Evolutionary conservation across 2,797 vertebrate genomes (phyloP), one percentile per base, ranked within the genome.

Genomic region (Intellagama lesueurii): DNA sequence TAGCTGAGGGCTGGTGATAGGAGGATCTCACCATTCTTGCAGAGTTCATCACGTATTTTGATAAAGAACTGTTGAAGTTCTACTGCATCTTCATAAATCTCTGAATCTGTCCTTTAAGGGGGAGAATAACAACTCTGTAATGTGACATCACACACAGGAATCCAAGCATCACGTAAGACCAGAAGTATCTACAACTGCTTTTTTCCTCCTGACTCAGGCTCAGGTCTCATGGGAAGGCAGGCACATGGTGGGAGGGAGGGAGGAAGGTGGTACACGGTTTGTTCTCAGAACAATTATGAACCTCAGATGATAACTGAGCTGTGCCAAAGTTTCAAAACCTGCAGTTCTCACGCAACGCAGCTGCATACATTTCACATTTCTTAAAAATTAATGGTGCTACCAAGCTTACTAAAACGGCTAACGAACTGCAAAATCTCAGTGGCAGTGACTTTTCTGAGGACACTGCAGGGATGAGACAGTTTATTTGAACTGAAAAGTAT

Each of bases 11-110:
- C 98, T 0, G 99, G 99, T 28, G 98, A 98, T 95, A 99, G 97
- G 91, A 99, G 96, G 94, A 99, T 99, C 96, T 99, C 99, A 69
- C 99, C 99, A 0, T 99, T 99, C 96, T 99, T 99, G 95, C 99
- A 99, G 91, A 99, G 97, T 81, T 99, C 99, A 89, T 99, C 99
- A 93, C 99, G 97, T 93, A 99, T 99, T 89, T 98, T 98, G 95
- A 99, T 99, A 89, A 99, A 98, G 95, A 99, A 99, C 95, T 99
- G 99, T 94, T 99, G 99, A 93, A 99, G 98, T 95, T 99, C 99
- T 24, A 99, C 98, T 0, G 99, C 98, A 93, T 99, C 99, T 93
- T 99, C 99, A 1, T 99, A 99, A 94, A 99, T 99, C 97, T 99
- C 99, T 0, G 99, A 99, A 96, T 99, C 99, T 56, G 99, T 99